A percentile compares a stretch with the other conserved stretches of the same genome.
These are phyloP conservation scores for Phania funesta DNA, from an alignment of 2,888 invertebrate species.

Conservation along the genomic window DNA sequence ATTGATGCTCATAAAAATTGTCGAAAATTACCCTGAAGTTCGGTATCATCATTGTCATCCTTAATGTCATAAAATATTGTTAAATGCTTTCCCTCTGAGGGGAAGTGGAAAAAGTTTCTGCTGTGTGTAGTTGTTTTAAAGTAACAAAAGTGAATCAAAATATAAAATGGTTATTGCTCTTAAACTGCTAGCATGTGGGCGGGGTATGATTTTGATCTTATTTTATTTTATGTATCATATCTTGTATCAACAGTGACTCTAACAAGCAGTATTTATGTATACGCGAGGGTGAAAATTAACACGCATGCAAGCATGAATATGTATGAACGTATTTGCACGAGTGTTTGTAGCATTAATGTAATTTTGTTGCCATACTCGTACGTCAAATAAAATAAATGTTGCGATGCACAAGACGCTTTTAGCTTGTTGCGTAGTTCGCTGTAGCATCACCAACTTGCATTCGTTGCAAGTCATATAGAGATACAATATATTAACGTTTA, in stretches of 20 bases:
- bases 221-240: slow-evolving; percentile 48
- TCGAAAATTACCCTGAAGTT: slow-evolving; percentile 56
- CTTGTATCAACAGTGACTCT: slow-evolving; percentile 52
- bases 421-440: slow-evolving; percentile 63
- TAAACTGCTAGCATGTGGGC: neutral
- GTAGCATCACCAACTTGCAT: slow-evolving; percentile 31
- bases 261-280: slow-evolving; percentile 24
- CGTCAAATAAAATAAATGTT: slow-evolving; percentile 46
- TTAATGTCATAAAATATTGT: slow-evolving; percentile 63
- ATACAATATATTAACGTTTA: slow-evolving; percentile 16
- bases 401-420: slow-evolving; percentile 36
- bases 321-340: neutral
- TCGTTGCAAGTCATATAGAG: slow-evolving; percentile 23
- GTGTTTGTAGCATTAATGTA: neutral
- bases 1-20: slow-evolving; percentile 63
- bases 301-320: neutral
- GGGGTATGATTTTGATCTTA: slow-evolving; percentile 3
- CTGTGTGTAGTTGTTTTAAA: neutral
- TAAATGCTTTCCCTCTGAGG: slow-evolving; percentile 32
- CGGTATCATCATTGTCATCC: slow-evolving; percentile 60
- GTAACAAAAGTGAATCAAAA: neutral
- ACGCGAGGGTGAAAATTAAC: neutral
- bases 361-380: slow-evolving; percentile 23
- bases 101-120: neutral
- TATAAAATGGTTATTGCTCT: slow-evolving; percentile 22